Conservation (phyloP, 2,888 invertebrate genomes). For the Onthophagus sagittarius region DNA sequence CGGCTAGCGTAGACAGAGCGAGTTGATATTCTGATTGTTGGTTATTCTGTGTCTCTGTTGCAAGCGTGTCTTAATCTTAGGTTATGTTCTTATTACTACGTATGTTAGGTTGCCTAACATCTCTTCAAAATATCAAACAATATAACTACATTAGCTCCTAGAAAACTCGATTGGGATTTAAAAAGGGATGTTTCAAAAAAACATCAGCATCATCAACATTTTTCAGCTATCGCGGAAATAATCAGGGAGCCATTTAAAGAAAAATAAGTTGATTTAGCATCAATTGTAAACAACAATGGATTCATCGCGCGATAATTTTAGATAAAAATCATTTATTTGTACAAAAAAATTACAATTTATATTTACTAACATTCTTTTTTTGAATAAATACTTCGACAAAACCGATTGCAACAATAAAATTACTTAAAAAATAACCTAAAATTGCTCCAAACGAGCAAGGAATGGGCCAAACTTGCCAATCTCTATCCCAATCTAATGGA, state of each 20-base stretch:
- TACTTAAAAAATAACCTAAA: constrained; percentile 53
- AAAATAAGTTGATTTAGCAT: constrained; percentile 62
- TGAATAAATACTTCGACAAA: constrained; percentile 14
- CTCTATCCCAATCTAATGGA: constrained; percentile 86
- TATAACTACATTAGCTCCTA: constrained; percentile 86
- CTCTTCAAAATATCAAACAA: no score
- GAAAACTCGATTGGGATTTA: constrained; percentile 97
- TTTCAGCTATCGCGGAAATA: constrained; percentile 87
- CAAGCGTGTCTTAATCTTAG: no score
- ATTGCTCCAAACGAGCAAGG: constrained; percentile 68
- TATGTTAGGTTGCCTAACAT: no score
- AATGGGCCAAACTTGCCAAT: constrained; percentile 82
- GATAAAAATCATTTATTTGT: no score
- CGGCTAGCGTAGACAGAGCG: no score
- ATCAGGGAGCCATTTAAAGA: constrained; percentile 79
- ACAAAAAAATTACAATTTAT: constrained; percentile 22
- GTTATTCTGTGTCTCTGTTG: no score
- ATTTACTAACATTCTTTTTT: constrained; percentile 25
- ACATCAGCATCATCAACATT: constrained; percentile 76
- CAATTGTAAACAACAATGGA: constrained; percentile 50
- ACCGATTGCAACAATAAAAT: constrained; percentile 13
- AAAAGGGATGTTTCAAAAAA: constrained; percentile 92
- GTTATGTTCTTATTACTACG: no score
- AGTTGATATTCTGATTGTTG: no score
- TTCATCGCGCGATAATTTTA: no score